A percentile compares a stretch with the other conserved stretches of the same genome.
These are phyloP conservation scores for Machimus atricapillus DNA, from an alignment of 2,888 invertebrate genomes.

Conservation along the genomic window DNA sequence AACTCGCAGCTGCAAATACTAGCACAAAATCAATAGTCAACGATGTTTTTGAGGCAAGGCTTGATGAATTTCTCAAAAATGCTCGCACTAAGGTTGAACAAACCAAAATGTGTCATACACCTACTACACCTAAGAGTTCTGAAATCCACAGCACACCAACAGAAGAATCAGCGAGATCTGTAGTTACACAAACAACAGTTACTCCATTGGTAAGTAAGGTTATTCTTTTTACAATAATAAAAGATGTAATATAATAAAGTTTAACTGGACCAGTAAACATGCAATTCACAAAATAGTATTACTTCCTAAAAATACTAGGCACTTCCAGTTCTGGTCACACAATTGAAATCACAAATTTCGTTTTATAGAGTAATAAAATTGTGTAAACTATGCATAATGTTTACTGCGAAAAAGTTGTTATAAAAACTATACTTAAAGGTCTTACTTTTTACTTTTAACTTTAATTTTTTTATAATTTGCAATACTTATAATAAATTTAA, in stretches of 20 bases:
- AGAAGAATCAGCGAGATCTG: neutral
- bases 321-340: too few relatives aligned
- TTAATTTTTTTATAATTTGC: too few relatives aligned
- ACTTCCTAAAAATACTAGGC: too few relatives aligned
- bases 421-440: too few relatives aligned
- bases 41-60: slow-evolving; percentile 56
- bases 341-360: too few relatives aligned
- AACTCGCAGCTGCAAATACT: slow-evolving; percentile 3
- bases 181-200: slow-evolving; percentile 1
- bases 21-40: slow-evolving; percentile 51
- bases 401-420: too few relatives aligned
- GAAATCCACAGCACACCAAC: neutral
- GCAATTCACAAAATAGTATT: too few relatives aligned
- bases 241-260: neutral
- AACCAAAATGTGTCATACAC: neutral
- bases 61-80: slow-evolving; percentile 57
- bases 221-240: neutral
- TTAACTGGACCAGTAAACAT: too few relatives aligned
- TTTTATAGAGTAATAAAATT: too few relatives aligned
- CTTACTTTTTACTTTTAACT: too few relatives aligned
- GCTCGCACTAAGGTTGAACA: slow-evolving; percentile 54
- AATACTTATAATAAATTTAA: too few relatives aligned
- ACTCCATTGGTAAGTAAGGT: slow-evolving; percentile 54
- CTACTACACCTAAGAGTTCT: neutral
- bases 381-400: too few relatives aligned